phyloP scores from a whole-genome alignment of 1,140 invertebrate species.

The Magallana ariakensis region DNA sequence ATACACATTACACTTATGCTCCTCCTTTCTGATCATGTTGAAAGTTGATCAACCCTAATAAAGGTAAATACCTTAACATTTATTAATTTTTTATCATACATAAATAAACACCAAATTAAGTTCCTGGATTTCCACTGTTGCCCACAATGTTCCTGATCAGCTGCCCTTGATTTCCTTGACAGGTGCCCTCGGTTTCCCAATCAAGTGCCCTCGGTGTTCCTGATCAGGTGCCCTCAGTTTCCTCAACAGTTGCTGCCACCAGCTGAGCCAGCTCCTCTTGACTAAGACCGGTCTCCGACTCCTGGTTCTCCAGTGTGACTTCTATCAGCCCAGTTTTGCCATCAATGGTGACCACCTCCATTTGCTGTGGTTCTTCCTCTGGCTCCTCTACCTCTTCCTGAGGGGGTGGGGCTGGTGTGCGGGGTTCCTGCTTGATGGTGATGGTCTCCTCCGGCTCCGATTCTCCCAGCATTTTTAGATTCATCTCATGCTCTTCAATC shows the following conservation, averaged over 20 bases:
- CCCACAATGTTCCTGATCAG: no score
- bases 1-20: no score
- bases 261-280: conserved; percentile 59
- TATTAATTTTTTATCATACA: no score
- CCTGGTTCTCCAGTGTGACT: conserved; percentile 53
- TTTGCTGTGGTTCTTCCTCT: conserved; percentile 10
- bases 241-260: conserved; percentile 50
- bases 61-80: no score
- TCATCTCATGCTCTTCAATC: conserved; percentile 40
- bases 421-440: conserved; percentile 42
- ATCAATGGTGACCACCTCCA: conserved; percentile 39
- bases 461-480: conserved; percentile 18
- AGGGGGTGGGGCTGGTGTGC: conserved; percentile 8
- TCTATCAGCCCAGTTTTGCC: conserved; percentile 50
- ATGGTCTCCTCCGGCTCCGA: neutral
- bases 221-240: neutral
- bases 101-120: no score
- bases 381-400: conserved; percentile 1
- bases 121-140: no score
- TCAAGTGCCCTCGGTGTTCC: neutral
- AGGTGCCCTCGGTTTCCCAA: no score
- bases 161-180: no score
- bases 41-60: no score
- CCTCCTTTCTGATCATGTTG: no score
- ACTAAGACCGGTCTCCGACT: conserved; percentile 55